These are phyloP conservation scores for Orchesellides sinensis DNA, from an alignment of 2,888 invertebrate genomes.

Conservation along the genomic window DNA sequence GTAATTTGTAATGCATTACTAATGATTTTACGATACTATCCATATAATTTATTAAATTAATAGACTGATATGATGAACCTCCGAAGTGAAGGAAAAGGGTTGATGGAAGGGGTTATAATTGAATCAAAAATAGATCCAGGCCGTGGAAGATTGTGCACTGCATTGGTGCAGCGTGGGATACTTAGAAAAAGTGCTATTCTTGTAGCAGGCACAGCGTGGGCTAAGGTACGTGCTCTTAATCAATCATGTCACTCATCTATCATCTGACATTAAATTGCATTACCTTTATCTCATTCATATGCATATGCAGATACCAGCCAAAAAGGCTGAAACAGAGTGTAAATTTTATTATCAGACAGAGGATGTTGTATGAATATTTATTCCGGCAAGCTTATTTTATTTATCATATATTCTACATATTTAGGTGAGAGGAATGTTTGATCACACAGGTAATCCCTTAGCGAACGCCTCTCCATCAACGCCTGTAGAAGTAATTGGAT, in stretches of 20 bases:
- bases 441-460: conserved; percentile 85
- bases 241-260: not conserved
- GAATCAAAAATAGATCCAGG: conserved; percentile 87
- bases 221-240: conserved; percentile 80
- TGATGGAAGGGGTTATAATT: conserved; percentile 92
- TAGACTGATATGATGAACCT: conserved; percentile 94
- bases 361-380: not conserved
- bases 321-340: not conserved
- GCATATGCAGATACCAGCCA: not conserved
- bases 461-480: conserved; percentile 86
- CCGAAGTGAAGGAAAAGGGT: conserved; percentile 88
- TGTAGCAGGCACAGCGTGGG: conserved; percentile 91
- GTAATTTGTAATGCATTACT: not conserved
- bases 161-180: conserved; percentile 90
- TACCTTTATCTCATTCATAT: too few species aligned
- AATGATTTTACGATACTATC: not conserved
- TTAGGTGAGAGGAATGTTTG: conserved; percentile 84
- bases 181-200: conserved; percentile 86
- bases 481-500: conserved; percentile 92
- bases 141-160: conserved; percentile 89
- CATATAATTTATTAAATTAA: not conserved
- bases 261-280: too few species aligned
- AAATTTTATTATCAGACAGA: not conserved
- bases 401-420: not conserved
- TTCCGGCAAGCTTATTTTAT: not conserved